A percentile compares a stretch with the other conserved stretches of the same genome.
These are phyloP conservation scores for Noctua fimbriata DNA, from an alignment of 2,888 invertebrate genomes.

Conservation along the genomic window DNA sequence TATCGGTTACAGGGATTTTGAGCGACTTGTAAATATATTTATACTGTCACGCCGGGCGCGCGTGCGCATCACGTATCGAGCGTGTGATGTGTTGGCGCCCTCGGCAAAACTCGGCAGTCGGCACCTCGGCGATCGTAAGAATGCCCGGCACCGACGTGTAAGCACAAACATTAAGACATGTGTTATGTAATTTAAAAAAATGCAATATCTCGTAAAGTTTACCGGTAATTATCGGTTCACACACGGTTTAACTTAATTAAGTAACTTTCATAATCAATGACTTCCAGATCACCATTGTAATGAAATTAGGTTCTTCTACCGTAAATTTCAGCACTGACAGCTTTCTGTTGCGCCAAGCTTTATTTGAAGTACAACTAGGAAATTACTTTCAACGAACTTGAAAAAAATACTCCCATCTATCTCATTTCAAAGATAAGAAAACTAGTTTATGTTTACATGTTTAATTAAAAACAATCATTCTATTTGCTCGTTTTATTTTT, in stretches of 20 bases:
- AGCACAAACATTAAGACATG: constrained; percentile 61
- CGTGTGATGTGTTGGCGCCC: constrained; percentile 81
- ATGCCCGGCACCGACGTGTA: constrained; percentile 59
- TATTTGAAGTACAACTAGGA: neutral
- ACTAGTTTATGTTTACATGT: constrained; percentile 5
- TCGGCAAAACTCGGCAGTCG: constrained; percentile 73
- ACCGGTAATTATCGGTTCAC: constrained; percentile 15
- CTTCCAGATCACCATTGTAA: neutral
- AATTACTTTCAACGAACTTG: neutral
- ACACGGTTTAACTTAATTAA: neutral
- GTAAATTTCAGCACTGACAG: neutral
- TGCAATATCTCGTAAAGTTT: constrained; percentile 39
- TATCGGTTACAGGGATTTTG: constrained; percentile 74
- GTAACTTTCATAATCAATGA: neutral
- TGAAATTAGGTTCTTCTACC: neutral
- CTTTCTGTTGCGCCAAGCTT: neutral
- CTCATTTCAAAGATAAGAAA: constrained; percentile 9
- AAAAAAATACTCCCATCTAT: neutral
- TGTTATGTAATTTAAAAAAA: constrained; percentile 64
- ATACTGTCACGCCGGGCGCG: constrained; percentile 77
- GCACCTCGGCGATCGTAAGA: constrained; percentile 65
- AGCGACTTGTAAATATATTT: constrained; percentile 78
- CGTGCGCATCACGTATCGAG: constrained; percentile 83
- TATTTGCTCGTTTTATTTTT: constrained; percentile 12
- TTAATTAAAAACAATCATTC: neutral